A percentile compares a stretch with the other conserved stretches of the same genome.
These are phyloP conservation scores for Panulirus ornatus DNA, from an alignment of 1,140 invertebrate species.

Conservation along the genomic window DNA sequence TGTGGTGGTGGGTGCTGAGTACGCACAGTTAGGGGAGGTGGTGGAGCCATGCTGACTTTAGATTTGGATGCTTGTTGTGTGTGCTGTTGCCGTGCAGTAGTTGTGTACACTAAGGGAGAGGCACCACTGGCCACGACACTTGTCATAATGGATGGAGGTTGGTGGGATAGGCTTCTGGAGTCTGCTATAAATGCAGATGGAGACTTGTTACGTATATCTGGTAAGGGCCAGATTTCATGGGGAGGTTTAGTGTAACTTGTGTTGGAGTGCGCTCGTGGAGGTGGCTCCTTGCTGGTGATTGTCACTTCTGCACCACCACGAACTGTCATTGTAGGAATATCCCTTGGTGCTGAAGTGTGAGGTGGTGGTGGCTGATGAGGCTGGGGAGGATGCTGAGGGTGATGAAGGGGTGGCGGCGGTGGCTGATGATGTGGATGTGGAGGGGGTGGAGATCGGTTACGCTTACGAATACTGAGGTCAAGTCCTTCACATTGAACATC, in stretches of 20 bases:
- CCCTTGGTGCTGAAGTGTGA: slow-evolving; percentile 39
- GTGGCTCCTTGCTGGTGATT: slow-evolving; percentile 70
- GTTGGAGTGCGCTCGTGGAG: slow-evolving; percentile 72
- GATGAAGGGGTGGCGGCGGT: slow-evolving; percentile 25
- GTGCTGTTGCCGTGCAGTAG: slow-evolving; percentile 59
- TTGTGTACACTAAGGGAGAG: slow-evolving; percentile 43
- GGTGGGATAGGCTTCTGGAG: slow-evolving; percentile 55
- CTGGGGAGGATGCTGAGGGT: slow-evolving; percentile 28
- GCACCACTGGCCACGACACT: slow-evolving; percentile 54
- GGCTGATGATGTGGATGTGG: slow-evolving; percentile 31
- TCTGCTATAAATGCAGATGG: slow-evolving; percentile 72
- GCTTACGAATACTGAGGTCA: slow-evolving; percentile 74
- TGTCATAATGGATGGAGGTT: slow-evolving; percentile 57
- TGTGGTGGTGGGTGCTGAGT: slow-evolving; percentile 68
- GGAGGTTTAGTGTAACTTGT: slow-evolving; percentile 66
- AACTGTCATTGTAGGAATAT: slow-evolving; percentile 58
- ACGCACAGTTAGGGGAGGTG: slow-evolving; percentile 60
- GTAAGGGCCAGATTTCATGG: slow-evolving; percentile 52
- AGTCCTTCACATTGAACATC: slow-evolving; percentile 68
- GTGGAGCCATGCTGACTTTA: slow-evolving; percentile 69
- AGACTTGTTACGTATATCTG: slow-evolving; percentile 66
- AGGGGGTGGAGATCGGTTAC: slow-evolving; percentile 62
- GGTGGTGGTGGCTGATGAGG: slow-evolving; percentile 49
- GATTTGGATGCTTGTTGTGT: slow-evolving; percentile 55
- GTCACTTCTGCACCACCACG: slow-evolving; percentile 73